Conservation (phyloP, 2,113 vertebrate genomes). For the Antigone vipio region DNA sequence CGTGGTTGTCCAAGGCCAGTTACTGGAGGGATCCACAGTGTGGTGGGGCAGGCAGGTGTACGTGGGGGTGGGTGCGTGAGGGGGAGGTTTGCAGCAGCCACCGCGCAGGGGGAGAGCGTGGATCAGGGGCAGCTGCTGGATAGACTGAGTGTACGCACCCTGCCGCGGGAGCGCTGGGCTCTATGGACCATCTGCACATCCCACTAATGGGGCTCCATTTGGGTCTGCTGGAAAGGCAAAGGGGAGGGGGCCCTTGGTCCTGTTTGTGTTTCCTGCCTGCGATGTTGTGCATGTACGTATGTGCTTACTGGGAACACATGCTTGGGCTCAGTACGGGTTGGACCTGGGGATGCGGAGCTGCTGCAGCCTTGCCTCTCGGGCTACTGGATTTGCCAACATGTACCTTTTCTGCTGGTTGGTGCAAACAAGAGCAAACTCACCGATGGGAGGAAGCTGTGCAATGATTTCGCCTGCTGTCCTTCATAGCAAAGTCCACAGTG, state of each 20-base stretch:
- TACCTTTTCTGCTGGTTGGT: not conserved
- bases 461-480: not conserved
- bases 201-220: no score
- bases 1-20: not conserved
- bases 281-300: fast-evolving
- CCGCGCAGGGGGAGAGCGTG: no score
- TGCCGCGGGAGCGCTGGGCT: no score
- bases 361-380: not conserved
- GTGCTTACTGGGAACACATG: fast-evolving
- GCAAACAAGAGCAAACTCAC: not conserved
- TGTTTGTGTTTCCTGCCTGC: no score
- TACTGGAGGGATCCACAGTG: no score
- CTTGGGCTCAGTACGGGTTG: fast-evolving
- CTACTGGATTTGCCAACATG: not conserved
- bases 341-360: not conserved
- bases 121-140: no score
- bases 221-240: no score
- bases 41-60: not conserved
- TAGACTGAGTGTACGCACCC: no score
- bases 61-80: no score
- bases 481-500: not conserved
- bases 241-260: no score
- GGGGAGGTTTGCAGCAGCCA: no score
- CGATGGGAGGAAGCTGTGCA: not conserved
- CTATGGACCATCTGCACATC: no score